Evolutionary conservation across 1,140 invertebrate genomes (phyloP), one percentile per base, ranked within the genome.

Genomic region (Drosophila seguyi): DNA sequence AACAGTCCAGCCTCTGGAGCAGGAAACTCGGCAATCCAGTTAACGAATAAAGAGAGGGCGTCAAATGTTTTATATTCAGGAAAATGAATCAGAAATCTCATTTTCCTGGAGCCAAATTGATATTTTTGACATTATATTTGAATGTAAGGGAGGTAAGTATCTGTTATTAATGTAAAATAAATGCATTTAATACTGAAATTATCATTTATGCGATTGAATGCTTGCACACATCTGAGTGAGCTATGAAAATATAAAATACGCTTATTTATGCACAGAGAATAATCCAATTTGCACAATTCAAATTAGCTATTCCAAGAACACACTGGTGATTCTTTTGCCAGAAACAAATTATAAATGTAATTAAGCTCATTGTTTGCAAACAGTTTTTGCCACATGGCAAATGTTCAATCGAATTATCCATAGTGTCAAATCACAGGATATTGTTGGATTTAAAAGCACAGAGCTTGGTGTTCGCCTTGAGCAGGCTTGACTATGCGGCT

Each of bases 341-440:
- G 20, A 31, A 18, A 8, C 59, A 38, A 63, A 63, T 66, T 63
- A 45, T 63, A 66, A 47, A 47, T 66, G 59, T 66, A 62, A 66
- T 66, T 62, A 47, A 45, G 60, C 63, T 27, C 34, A 63, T 66
- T 66, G 63, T 66, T 47, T 66, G 63, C 58, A 62, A 62, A 63
- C 42, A 14, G 34, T 66, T 66, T 66, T 47, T 47, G 22, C 14
- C 6, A 20, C 55, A 31, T 31, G 27, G 61, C 55, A 27, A 42
- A 31, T 34, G 25, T 63, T 56, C 18, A 39, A 38, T 29, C 18
- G n/a, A 60, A 65, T 65, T 61, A 65, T 22, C 27, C 34, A 31
- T 57, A 61, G 22, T 62, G 11, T 7, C 18, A n/a, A 14, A 2
- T 18, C 27, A 27, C n/a, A 36, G 13, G 14, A 39, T 36, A 16